phyloP scores from a whole-genome alignment of 2,888 invertebrate species.

The Polylopha cassiicola region DNA sequence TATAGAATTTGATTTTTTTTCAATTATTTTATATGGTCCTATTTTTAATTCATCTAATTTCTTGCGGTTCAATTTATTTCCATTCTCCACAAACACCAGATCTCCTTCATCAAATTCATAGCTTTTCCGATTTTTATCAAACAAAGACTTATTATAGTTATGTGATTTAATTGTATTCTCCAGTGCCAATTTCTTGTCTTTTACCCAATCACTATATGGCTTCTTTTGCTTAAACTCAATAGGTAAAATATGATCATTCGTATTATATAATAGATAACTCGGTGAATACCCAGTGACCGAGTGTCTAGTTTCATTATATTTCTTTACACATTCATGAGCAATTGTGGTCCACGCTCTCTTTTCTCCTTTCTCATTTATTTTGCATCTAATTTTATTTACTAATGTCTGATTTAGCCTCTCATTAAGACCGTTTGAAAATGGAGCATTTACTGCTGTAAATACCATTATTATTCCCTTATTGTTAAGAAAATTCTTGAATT shows the following conservation, averaged over 20 bases:
- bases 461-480: not conserved
- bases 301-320: not conserved
- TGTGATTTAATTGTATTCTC: not conserved
- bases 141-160: not conserved
- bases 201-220: not conserved
- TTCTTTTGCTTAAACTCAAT: not conserved
- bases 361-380: not conserved
- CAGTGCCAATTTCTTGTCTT: not conserved
- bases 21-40: not conserved
- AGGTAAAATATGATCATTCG: not conserved
- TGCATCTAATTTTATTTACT: not conserved
- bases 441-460: not conserved
- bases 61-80: not conserved
- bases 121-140: not conserved
- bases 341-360: not conserved
- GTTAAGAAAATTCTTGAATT: conserved; percentile 23
- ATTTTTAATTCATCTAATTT: not conserved
- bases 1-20: not conserved
- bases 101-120: not conserved
- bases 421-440: no score
- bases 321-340: not conserved
- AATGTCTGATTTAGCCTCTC: no score
- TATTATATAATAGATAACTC: not conserved
- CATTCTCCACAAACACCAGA: not conserved
- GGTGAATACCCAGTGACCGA: not conserved